Evolutionary conservation across 2,797 vertebrate genomes (phyloP).

Genomic region (Hoplostethus atlanticus): DNA sequence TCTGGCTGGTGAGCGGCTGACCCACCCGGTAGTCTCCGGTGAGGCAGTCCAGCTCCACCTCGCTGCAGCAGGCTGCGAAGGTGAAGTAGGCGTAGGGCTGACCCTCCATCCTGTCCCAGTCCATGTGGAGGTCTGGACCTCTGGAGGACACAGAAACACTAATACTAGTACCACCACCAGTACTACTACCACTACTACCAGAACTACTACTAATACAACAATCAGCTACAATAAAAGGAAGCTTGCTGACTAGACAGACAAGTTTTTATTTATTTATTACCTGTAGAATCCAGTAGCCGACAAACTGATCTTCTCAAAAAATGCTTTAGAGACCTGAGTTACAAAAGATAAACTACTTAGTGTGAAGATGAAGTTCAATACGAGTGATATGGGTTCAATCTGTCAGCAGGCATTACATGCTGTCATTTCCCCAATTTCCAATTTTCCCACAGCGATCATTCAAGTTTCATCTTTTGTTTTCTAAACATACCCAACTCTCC

Average conservation of each 20-base stretch:
- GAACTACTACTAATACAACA: too few species aligned
- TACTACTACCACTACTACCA: too few species aligned
- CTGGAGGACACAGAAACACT: conserved; percentile 65
- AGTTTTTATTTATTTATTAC: conserved; percentile 44
- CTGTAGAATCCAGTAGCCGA: conserved; percentile 91
- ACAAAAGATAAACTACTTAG: background rate
- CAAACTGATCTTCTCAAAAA: conserved; percentile 88
- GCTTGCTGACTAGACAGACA: too few species aligned
- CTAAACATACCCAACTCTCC: conserved; percentile 88
- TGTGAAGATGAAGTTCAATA: background rate
- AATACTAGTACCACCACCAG: background rate
- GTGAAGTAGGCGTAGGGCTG: conserved; percentile 81
- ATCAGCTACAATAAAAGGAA: too few species aligned
- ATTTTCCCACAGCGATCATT: background rate
- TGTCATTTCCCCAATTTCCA: background rate
- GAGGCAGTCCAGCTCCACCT: conserved; percentile 92
- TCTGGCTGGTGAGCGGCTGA: background rate
- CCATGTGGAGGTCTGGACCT: conserved; percentile 84
- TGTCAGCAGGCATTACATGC: too few species aligned
- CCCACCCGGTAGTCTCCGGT: conserved; percentile 89
- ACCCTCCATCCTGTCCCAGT: conserved; percentile 89
- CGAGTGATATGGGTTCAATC: background rate
- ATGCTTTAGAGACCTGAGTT: conserved; percentile 83
- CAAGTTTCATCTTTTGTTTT: background rate
- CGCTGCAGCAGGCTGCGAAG: conserved; percentile 84